phyloP scores from a whole-genome alignment of 2,797 vertebrate genomes.

The Falco columbarius region DNA sequence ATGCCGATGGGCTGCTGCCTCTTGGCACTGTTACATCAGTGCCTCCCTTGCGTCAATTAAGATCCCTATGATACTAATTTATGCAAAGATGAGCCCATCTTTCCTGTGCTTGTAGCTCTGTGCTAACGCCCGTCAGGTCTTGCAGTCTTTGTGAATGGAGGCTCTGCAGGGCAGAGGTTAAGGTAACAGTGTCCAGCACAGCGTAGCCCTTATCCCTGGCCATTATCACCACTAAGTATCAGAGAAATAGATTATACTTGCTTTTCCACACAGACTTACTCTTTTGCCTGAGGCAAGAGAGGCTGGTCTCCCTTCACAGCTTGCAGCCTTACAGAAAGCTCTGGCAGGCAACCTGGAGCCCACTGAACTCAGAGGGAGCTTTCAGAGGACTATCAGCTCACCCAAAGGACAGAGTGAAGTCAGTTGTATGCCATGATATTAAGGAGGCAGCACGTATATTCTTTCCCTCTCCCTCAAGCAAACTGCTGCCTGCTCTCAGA shows the following conservation, averaged over 20 bases:
- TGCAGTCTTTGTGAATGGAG: accelerated
- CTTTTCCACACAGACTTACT: not conserved
- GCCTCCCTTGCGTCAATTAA: not conserved
- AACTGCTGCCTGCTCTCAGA: not conserved
- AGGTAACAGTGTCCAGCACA: not conserved
- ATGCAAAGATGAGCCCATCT: not conserved
- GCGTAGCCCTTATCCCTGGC: not conserved
- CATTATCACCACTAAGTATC: not conserved
- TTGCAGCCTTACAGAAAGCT: not conserved
- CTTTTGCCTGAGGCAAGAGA: not conserved
- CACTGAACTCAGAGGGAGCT: not conserved
- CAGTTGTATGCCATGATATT: accelerated
- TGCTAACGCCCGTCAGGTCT: not conserved
- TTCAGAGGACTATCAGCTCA: not conserved
- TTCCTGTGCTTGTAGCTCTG: not conserved
- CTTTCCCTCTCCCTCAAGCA: not conserved
- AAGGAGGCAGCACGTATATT: not conserved
- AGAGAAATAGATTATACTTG: not conserved
- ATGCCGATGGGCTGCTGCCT: not conserved
- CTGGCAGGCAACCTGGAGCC: not conserved
- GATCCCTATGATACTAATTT: not conserved
- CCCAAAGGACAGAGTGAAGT: not conserved
- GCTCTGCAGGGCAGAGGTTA: not conserved
- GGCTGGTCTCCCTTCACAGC: not conserved
- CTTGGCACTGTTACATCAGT: not conserved